Conservation (phyloP, 2,113 vertebrate species). For the Mohoua ochrocephala region DNA sequence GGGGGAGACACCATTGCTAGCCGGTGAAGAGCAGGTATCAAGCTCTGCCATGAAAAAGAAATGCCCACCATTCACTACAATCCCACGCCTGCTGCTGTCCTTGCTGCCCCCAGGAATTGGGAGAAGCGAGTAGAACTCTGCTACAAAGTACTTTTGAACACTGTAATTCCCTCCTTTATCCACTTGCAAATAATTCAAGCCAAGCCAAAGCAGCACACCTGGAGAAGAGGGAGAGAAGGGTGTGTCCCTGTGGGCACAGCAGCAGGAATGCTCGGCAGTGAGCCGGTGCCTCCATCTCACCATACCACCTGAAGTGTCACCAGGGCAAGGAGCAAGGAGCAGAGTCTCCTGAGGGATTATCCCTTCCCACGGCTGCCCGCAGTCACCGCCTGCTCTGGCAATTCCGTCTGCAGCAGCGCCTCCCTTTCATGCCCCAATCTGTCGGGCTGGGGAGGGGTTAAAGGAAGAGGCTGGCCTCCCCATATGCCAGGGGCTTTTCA, state of each 20-base stretch:
- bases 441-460: not conserved
- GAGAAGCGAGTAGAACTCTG: not conserved
- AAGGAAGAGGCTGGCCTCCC: not conserved
- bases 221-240: not conserved
- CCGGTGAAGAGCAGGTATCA: accelerated
- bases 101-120: not conserved
- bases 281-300: not conserved
- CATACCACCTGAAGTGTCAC: accelerated
- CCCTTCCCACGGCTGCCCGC: accelerated
- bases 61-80: too few species aligned
- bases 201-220: not conserved
- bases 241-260: accelerated
- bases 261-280: not conserved
- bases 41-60: not conserved
- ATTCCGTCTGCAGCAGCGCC: not conserved
- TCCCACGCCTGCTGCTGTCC: not conserved
- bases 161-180: not conserved
- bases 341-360: not conserved
- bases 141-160: not conserved
- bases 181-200: not conserved
- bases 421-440: not conserved
- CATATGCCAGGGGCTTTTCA: not conserved
- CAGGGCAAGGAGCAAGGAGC: not conserved
- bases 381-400: not conserved
- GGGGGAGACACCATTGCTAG: too few species aligned